Conservation (phyloP, 2,113 vertebrate genomes). For the Ancistrus triradiatus region DNA sequence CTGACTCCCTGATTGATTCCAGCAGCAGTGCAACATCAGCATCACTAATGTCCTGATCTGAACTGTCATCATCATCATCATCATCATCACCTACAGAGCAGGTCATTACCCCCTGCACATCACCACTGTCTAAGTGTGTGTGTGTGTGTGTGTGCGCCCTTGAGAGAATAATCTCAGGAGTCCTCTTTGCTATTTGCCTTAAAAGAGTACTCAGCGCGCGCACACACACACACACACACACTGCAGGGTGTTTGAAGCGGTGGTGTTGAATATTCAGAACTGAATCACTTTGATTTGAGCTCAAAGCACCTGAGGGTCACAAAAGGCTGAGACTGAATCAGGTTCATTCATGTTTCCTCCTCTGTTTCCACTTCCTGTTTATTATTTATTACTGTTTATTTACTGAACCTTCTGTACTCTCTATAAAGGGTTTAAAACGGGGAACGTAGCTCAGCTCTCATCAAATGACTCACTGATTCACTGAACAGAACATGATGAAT, state of each 20-base stretch:
- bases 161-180: constrained; percentile 53
- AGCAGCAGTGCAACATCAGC: too few species aligned
- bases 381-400: too few species aligned
- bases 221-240: constrained; percentile 1
- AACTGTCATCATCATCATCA: too few species aligned
- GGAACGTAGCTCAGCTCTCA: too few species aligned
- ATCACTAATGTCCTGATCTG: too few species aligned
- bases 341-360: background rate
- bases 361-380: too few species aligned
- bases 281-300: constrained; percentile 57
- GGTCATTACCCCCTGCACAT: background rate
- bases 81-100: background rate
- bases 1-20: too few species aligned
- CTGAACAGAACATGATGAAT: too few species aligned
- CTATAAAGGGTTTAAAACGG: too few species aligned
- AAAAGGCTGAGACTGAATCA: too few species aligned
- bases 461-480: too few species aligned
- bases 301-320: background rate
- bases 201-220: constrained; percentile 47
- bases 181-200: constrained; percentile 53
- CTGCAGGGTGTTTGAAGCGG: constrained; percentile 63
- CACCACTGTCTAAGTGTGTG: background rate
- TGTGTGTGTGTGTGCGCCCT: constrained; percentile 24
- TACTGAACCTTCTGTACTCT: too few species aligned
- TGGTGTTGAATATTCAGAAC: constrained; percentile 31